These are phyloP conservation scores for Chiroxiphia lanceolata DNA, from an alignment of 2,797 vertebrate species.

Conservation along the genomic window DNA sequence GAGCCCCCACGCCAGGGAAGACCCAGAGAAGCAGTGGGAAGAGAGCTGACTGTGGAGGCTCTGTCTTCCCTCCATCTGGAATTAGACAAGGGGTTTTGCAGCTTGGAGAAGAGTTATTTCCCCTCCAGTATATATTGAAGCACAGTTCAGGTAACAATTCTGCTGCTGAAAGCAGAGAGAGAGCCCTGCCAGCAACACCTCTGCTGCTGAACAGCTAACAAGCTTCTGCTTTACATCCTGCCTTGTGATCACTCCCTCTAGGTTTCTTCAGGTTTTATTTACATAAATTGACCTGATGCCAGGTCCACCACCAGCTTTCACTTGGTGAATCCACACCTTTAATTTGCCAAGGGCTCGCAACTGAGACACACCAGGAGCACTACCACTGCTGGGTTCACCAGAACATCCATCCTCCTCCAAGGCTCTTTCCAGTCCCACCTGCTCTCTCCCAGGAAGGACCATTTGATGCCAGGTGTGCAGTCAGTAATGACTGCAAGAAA, in stretches of 20 bases:
- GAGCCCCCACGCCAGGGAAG: accelerated
- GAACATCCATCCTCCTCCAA: not conserved
- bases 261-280: not conserved
- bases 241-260: not conserved
- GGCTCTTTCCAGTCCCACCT: not conserved
- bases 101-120: not conserved
- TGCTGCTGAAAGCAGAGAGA: not conserved
- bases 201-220: not conserved
- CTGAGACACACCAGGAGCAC: accelerated
- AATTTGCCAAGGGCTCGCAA: not conserved
- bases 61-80: not conserved
- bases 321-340: not conserved
- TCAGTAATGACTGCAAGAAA: not conserved
- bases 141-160: not conserved
- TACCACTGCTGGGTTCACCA: not conserved
- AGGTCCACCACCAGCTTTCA: not conserved
- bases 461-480: accelerated
- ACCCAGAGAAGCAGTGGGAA: not conserved
- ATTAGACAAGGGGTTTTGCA: not conserved
- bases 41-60: not conserved
- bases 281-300: accelerated
- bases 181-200: not conserved
- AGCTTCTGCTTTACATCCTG: not conserved
- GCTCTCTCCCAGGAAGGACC: not conserved
- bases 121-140: not conserved